phyloP scores from a whole-genome alignment of 2,888 invertebrate species.

The Drosophila pseudotalamancana region DNA sequence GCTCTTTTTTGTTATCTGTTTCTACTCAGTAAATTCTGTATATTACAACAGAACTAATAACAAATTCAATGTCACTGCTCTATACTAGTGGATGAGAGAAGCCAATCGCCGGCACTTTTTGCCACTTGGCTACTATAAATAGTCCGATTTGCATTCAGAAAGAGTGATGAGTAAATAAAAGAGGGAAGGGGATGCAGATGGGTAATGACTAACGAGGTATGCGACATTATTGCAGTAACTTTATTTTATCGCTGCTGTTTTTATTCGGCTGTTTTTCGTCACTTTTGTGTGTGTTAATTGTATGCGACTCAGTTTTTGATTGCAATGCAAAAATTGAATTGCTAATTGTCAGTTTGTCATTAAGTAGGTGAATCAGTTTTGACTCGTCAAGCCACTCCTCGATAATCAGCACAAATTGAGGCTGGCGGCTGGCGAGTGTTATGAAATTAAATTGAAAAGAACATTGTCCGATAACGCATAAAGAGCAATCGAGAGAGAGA shows the following conservation, averaged over 20 bases:
- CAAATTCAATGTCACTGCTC: slow-evolving; percentile 52
- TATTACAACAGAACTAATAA: slow-evolving; percentile 19
- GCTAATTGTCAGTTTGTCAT: slow-evolving; percentile 63
- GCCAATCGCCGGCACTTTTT: slow-evolving; percentile 31
- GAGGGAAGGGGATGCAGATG: not conserved
- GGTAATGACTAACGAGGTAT: slow-evolving; percentile 29
- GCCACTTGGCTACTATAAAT: slow-evolving; percentile 36
- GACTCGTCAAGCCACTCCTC: slow-evolving; percentile 38
- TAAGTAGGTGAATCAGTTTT: slow-evolving; percentile 56
- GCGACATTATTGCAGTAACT: not conserved
- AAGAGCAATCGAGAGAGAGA: not conserved
- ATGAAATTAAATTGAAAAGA: slow-evolving; percentile 46
- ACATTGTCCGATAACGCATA: slow-evolving; percentile 45
- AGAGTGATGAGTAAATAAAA: not conserved
- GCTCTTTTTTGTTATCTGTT: slow-evolving; percentile 48
- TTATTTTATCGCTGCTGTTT: not conserved
- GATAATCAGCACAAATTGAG: slow-evolving; percentile 35
- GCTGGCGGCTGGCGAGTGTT: slow-evolving; percentile 42
- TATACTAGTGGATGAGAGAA: slow-evolving; percentile 11
- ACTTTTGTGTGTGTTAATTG: too few relatives aligned
- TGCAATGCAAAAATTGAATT: slow-evolving; percentile 36
- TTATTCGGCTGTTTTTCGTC: not conserved
- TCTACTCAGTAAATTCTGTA: not conserved
- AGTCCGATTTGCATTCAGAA: slow-evolving; percentile 20
- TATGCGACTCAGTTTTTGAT: slow-evolving; percentile 31